These are phyloP conservation scores for Incurvaria masculella DNA, from an alignment of 2,888 invertebrate species.

Conservation along the genomic window DNA sequence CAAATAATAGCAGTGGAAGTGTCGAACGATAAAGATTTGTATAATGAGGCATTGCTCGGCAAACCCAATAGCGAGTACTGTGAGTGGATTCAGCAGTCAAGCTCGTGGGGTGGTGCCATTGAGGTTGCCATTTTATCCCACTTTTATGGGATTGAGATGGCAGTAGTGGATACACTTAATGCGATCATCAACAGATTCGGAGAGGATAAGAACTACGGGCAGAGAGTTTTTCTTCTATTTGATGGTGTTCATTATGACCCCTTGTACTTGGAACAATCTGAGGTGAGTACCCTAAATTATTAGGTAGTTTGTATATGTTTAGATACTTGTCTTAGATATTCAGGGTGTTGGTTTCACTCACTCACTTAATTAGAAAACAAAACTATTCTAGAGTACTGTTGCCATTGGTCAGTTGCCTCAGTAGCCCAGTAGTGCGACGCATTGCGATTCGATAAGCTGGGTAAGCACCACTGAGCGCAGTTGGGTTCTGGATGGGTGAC, in stretches of 20 bases:
- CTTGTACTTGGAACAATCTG: slow-evolving; percentile 76
- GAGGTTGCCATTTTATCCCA: slow-evolving; percentile 86
- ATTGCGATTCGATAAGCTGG: too few species aligned
- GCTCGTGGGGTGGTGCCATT: slow-evolving; percentile 96
- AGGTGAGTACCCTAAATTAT: slow-evolving; percentile 53
- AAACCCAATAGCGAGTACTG: slow-evolving; percentile 84
- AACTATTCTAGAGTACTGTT: too few species aligned
- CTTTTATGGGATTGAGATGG: slow-evolving; percentile 88
- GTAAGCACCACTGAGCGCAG: too few species aligned
- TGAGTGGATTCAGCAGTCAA: slow-evolving; percentile 83
- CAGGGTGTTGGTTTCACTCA: too few species aligned
- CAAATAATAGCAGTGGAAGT: slow-evolving; percentile 86
- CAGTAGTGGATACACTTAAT: slow-evolving; percentile 89
- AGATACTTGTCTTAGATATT: too few species aligned
- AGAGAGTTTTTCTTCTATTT: slow-evolving; percentile 84
- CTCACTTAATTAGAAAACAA: too few species aligned
- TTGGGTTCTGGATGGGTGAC: too few species aligned
- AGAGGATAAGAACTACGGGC: slow-evolving; percentile 82
- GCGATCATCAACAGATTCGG: slow-evolving; percentile 90
- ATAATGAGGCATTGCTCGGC: slow-evolving; percentile 83
- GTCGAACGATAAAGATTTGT: slow-evolving; percentile 69
- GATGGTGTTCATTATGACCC: slow-evolving; percentile 98
- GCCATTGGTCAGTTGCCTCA: too few species aligned
- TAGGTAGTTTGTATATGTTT: too few species aligned
- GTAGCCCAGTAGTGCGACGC: too few species aligned